These are phyloP conservation scores for Athrips mouffetella DNA, from an alignment of 2,888 invertebrate genomes.

Conservation along the genomic window DNA sequence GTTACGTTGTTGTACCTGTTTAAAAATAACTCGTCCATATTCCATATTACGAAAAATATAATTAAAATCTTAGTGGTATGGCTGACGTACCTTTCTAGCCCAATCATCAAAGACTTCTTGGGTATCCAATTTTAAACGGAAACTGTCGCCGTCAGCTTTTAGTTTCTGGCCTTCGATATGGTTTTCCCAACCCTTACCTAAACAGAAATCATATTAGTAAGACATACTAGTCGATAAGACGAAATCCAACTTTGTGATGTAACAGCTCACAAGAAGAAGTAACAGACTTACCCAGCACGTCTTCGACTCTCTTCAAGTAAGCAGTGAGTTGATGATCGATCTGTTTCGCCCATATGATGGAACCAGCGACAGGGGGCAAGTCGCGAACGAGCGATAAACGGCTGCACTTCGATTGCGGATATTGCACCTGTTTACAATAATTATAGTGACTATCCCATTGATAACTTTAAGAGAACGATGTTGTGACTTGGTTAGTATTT, in stretches of 20 bases:
- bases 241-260: too few species aligned
- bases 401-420: slow-evolving; percentile 95
- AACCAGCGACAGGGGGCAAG: slow-evolving; percentile 97
- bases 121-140: slow-evolving; percentile 96
- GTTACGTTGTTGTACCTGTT: slow-evolving; percentile 91
- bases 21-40: slow-evolving; percentile 12
- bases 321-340: slow-evolving; percentile 98
- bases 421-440: slow-evolving; percentile 84
- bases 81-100: slow-evolving; percentile 84
- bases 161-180: slow-evolving; percentile 99
- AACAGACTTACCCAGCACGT: slow-evolving; percentile 95
- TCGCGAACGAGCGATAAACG: slow-evolving; percentile 94
- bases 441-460: background rate
- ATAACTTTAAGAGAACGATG: slow-evolving; percentile 75
- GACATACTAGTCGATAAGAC: background rate
- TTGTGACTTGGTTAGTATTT: too few species aligned
- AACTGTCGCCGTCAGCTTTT: slow-evolving; percentile 98
- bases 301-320: slow-evolving; percentile 97
- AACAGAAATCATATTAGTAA: background rate
- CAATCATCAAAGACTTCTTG: slow-evolving; percentile 99
- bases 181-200: slow-evolving; percentile 98
- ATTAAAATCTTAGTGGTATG: background rate
- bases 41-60: too few species aligned
- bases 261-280: too few species aligned
- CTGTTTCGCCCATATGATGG: slow-evolving; percentile 99